Evolutionary conservation across 2,797 vertebrate genomes (phyloP), one percentile per base, ranked within the genome.

Genomic region (Simalia tracyae): DNA sequence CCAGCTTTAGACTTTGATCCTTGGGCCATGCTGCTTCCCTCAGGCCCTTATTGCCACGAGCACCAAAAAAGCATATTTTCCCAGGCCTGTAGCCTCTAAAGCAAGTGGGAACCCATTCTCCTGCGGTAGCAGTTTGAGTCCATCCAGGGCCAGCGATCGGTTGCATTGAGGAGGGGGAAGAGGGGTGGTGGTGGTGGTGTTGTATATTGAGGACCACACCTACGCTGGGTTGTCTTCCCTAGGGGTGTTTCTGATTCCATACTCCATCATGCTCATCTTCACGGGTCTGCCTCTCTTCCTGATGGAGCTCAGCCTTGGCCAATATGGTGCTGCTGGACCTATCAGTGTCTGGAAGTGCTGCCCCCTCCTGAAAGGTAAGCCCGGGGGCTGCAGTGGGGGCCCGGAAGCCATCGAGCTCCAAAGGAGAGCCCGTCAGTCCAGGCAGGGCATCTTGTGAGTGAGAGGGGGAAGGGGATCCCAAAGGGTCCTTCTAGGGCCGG

Each of bases 311-410:
- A 98, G 98, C 93, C 96, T 98, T 60, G 98, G 98, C 42, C 98
- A 98, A 95, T 98, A 98, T 0, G 98, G 98, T 59, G 98, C 98
- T 0, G 96, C 98, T 0, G 98, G 98, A 0, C 98, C 98, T 59
- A 97, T 98, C 96, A 97, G 97, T 0, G 98, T 98, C 94, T 98
- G 98, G 98, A 98, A 98, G 93, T 98, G 98, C 95, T 98, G 98
- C 94, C 98, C 98, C 0, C 96, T 99, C 28, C 98, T 98, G 81
- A 98, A 98, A 98, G 98, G 98, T 98, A 84, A 42, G 68, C n/a
- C 14, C 5, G 50, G 50, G 50, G 50, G 6, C 50, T 54, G 50
- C 50, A 1, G 1, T 1, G n/a, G n/a, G 5, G 5, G 9, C 5
- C 54, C 4, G 1, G 26, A 22, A 9, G 1, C 1, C 7, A 4